Conservation (phyloP, 2,888 invertebrate genomes). For the Drosophila multiciliata region DNA sequence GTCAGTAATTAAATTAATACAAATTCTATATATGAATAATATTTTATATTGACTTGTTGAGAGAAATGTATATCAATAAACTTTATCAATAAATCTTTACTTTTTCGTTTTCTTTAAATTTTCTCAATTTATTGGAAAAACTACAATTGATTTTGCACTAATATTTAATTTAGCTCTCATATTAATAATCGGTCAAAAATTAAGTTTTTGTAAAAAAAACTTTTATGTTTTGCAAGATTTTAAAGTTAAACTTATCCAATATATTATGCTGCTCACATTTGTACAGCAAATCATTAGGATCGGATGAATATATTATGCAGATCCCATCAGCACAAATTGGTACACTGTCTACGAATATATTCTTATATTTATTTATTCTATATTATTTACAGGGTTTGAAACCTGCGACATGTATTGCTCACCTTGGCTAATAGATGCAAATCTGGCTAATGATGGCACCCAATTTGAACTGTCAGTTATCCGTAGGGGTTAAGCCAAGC, state of each 20-base stretch:
- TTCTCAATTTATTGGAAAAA: no score
- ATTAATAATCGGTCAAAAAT: no score
- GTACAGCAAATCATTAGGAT: not conserved
- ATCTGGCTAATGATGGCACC: slow-evolving; percentile 23
- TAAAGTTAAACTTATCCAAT: not conserved
- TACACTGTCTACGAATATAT: not conserved
- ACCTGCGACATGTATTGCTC: not conserved
- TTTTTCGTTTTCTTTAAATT: no score
- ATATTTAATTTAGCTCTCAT: no score
- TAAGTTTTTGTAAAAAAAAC: no score
- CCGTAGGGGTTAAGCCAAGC: not conserved
- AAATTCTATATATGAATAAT: not conserved
- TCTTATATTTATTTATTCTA: not conserved
- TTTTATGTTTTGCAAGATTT: no score
- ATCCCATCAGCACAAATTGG: not conserved
- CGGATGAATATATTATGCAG: not conserved
- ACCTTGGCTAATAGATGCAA: not conserved
- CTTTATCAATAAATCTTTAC: no score
- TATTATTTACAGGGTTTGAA: not conserved
- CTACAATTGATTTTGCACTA: no score
- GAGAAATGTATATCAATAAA: no score
- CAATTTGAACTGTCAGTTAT: slow-evolving; percentile 4
- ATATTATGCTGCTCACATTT: not conserved
- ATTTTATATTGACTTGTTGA: not conserved
- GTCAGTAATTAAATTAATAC: not conserved